Evolutionary conservation across 1,140 invertebrate genomes (phyloP).

Genomic region (Euwallacea similis): DNA sequence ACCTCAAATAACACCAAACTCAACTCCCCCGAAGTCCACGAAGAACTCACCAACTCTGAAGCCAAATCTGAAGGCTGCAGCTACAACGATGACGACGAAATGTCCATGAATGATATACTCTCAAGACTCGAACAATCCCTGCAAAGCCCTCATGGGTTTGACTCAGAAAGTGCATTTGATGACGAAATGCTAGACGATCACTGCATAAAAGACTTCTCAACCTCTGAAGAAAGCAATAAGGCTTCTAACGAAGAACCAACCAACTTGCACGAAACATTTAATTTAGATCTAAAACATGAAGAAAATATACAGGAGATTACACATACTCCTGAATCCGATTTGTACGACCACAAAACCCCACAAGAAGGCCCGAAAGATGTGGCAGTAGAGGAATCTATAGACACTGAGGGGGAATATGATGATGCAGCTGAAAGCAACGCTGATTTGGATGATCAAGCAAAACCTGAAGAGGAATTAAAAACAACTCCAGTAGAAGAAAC

Average conservation of each 20-base stretch:
- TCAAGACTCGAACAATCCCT: slow-evolving; percentile 60
- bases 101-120: slow-evolving; percentile 63
- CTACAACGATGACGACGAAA: slow-evolving; percentile 63
- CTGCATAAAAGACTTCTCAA: background rate
- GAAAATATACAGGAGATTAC: background rate
- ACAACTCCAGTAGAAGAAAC: background rate
- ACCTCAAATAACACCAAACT: slow-evolving; percentile 9
- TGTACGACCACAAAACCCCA: too few relatives aligned
- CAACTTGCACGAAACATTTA: background rate
- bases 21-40: slow-evolving; percentile 36
- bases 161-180: slow-evolving; percentile 22
- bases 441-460: background rate
- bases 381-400: background rate
- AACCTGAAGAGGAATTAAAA: background rate
- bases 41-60: slow-evolving; percentile 40
- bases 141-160: slow-evolving; percentile 55
- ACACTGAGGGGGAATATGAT: background rate
- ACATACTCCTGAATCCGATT: background rate
- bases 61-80: slow-evolving; percentile 52
- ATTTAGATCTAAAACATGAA: background rate
- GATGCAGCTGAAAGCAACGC: background rate
- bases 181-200: slow-evolving; percentile 12
- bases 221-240: slow-evolving; percentile 25
- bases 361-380: too few relatives aligned
- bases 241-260: background rate